Conservation (phyloP, 2,797 vertebrate genomes). For the Cyclopterus lumpus region DNA sequence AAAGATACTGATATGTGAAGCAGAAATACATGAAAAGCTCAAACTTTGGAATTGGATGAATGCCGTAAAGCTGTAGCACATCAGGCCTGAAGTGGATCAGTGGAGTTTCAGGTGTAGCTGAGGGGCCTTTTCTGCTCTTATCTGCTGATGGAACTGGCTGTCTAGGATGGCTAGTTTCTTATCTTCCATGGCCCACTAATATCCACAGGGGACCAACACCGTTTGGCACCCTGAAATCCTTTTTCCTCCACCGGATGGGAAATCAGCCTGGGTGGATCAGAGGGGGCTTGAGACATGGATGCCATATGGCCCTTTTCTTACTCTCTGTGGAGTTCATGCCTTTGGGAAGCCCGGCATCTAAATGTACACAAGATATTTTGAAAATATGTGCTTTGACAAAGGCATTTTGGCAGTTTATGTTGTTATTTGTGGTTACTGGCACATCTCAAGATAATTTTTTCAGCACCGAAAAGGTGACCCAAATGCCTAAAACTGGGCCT, state of each 20-base stretch:
- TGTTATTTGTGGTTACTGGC: slow-evolving; percentile 48
- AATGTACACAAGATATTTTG: slow-evolving; percentile 64
- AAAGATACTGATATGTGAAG: background rate
- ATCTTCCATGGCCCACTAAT: slow-evolving; percentile 69
- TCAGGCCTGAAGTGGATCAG: slow-evolving; percentile 53
- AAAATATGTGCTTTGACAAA: slow-evolving; percentile 54
- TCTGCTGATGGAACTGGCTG: slow-evolving; percentile 71
- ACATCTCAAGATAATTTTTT: slow-evolving; percentile 42
- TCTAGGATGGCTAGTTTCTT: slow-evolving; percentile 72
- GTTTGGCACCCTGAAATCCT: slow-evolving; percentile 74
- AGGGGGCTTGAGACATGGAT: slow-evolving; percentile 69
- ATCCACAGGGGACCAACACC: slow-evolving; percentile 70
- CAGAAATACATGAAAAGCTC: background rate
- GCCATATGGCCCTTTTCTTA: slow-evolving; percentile 79
- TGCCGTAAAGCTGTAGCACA: slow-evolving; percentile 20
- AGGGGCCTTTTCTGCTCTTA: slow-evolving; percentile 62
- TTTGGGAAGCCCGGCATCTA: slow-evolving; percentile 65
- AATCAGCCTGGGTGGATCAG: slow-evolving; percentile 76
- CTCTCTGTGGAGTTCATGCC: slow-evolving; percentile 71
- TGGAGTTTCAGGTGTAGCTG: slow-evolving; percentile 54
- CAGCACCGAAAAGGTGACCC: background rate
- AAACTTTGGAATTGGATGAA: slow-evolving; percentile 3
- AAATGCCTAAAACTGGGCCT: background rate
- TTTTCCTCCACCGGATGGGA: slow-evolving; percentile 61
- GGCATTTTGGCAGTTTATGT: slow-evolving; percentile 55